Conservation (phyloP, 2,113 vertebrate species). For the Brachypteracias leptosomus region DNA sequence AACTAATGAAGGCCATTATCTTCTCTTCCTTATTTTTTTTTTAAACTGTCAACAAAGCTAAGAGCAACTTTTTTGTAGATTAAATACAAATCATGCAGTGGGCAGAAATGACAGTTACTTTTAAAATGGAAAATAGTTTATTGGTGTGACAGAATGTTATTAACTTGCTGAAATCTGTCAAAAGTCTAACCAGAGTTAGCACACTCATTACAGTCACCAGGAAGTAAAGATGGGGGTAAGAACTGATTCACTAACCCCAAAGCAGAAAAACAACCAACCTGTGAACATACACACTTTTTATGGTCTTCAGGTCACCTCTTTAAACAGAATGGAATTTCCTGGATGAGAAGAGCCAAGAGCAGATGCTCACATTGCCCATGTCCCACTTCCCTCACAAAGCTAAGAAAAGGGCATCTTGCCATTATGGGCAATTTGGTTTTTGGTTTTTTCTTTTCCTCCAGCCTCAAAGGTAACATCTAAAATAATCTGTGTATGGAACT, state of each 20-base stretch:
- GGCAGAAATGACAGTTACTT: not conserved
- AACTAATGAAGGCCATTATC: not conserved
- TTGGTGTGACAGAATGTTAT: not conserved
- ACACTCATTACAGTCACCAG: not conserved
- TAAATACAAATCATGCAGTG: not conserved
- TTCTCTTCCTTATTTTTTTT: not conserved
- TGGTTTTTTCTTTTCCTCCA: not conserved
- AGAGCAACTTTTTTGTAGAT: not conserved
- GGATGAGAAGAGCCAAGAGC: not conserved
- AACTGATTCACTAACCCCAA: not conserved
- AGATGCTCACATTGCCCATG: accelerated
- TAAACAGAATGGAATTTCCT: not conserved
- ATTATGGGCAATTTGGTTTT: not conserved
- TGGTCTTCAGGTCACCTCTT: not conserved
- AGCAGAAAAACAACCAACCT: not conserved
- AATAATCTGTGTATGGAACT: not conserved
- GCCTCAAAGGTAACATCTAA: constrained; percentile 8
- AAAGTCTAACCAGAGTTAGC: not conserved
- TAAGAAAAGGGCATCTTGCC: not conserved
- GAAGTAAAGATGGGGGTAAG: not conserved
- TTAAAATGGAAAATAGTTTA: not conserved
- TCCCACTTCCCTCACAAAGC: not conserved
- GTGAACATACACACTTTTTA: not conserved
- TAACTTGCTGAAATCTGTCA: not conserved
- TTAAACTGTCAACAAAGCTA: not conserved